Base-by-base conservation (phyloP, 2,888 invertebrate genomes). In the Chrysolina oricalcia region DNA sequence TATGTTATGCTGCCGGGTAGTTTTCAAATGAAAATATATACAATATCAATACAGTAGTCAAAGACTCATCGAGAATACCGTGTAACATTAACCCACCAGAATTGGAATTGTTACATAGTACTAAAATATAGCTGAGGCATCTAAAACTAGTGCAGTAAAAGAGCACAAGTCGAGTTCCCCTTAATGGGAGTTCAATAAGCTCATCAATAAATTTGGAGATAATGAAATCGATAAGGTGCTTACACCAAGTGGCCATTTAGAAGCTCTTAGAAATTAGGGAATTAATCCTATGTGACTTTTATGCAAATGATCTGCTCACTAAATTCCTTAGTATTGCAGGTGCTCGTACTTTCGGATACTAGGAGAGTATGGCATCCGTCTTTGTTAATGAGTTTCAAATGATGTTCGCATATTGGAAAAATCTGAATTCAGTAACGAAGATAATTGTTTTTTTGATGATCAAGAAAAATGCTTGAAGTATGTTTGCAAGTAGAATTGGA, bases 241-340 rank as follows among this genome's bases (percentile, higher is more conserved):
- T 71, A 43, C 50, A 66, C 5, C 67, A 76, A 63, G 19, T 41
- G 17, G 66, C 74, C n/a, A 41, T n/a, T 13, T 65, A 76, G 19
- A 35, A 40, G 23, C n/a, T 73, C 21, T 41, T 69, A 69, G 4
- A 21, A 8, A 48, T 40, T 41, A 41, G 66, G n/a, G 50, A 53
- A 35, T 5, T 63, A 19, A 74, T 74, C 40, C 15, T 56, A 27
- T 17, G 48, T 15, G 76, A 76, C 17, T 76, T 76, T 50, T 70
- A 76, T 43, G 69, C 70, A 17, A 73, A 75, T 48, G 72, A 75
- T 63, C 23, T 73, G 9, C 27, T 71, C 21, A 72, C 56, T 23
- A 69, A 69, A 11, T 40, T 43, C 17, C 6, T 19, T 50, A 62
- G 62, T 15, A 62, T 59, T 21, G 15, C 41, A 15, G 27, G 43